phyloP scores from a whole-genome alignment of 2,888 invertebrate species.

The Rotaria socialis region DNA sequence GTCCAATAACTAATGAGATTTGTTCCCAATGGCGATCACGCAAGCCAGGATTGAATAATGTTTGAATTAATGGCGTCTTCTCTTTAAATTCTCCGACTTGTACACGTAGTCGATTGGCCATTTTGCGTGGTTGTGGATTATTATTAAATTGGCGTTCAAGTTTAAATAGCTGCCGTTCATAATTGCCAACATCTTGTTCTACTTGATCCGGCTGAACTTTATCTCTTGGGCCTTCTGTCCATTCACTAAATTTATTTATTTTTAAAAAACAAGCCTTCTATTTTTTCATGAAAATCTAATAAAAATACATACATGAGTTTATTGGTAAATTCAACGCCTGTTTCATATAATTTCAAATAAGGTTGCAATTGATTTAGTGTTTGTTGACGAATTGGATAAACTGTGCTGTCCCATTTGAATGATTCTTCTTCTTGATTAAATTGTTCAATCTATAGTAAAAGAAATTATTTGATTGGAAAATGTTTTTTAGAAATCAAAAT shows the following conservation, averaged over 20 bases:
- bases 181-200: conserved; percentile 71
- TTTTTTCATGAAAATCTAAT: not conserved
- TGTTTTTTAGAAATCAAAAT: conserved; percentile 48
- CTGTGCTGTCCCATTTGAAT: conserved; percentile 79
- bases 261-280: not conserved
- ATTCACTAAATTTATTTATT: conserved; percentile 60
- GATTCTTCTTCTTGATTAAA: conserved; percentile 86
- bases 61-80: conserved; percentile 78
- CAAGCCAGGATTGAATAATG: conserved; percentile 86
- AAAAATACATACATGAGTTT: conserved; percentile 61
- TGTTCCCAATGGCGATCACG: conserved; percentile 76
- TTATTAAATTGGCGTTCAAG: conserved; percentile 80
- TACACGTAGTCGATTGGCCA: conserved; percentile 67
- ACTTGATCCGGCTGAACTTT: conserved; percentile 81
- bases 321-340: conserved; percentile 76
- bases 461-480: not conserved
- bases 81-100: conserved; percentile 78
- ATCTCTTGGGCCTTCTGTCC: conserved; percentile 80
- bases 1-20: conserved; percentile 87
- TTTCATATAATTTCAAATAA: conserved; percentile 80
- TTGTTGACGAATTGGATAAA: conserved; percentile 77
- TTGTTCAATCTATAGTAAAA: conserved; percentile 67
- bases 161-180: conserved; percentile 75
- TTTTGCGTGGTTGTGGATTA: conserved; percentile 69
- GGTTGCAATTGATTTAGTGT: conserved; percentile 74